These are phyloP conservation scores for Merops nubicus DNA, from an alignment of 2,113 vertebrate genomes.

Conservation along the genomic window DNA sequence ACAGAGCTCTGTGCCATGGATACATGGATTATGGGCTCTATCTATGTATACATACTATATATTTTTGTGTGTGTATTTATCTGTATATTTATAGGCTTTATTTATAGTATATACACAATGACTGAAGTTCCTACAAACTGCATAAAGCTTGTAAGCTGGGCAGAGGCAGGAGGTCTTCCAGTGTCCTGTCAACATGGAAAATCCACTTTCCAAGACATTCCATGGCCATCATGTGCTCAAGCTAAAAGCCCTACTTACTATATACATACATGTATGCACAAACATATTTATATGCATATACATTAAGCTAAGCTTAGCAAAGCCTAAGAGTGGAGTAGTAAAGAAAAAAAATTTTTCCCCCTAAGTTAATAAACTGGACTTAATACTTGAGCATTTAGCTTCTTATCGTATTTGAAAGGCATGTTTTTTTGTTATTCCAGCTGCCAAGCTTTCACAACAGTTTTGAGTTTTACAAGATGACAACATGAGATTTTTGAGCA, in stretches of 20 bases:
- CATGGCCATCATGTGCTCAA: rapidly evolving
- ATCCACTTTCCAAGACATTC: background rate
- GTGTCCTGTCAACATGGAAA: background rate
- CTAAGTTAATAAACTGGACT: background rate
- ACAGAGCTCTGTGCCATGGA: background rate
- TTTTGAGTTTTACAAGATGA: background rate
- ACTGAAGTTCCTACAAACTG: background rate
- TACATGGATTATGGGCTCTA: background rate
- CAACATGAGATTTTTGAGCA: background rate
- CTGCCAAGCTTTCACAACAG: background rate
- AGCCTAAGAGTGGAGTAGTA: background rate
- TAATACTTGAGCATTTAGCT: background rate
- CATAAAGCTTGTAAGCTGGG: background rate
- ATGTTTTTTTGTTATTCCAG: background rate
- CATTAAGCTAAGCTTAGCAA: background rate
- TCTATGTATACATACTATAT: background rate
- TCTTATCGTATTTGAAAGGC: background rate
- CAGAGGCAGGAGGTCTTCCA: background rate
- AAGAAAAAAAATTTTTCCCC: background rate
- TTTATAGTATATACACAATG: background rate
- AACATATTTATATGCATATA: background rate
- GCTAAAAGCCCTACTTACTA: background rate
- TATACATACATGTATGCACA: background rate
- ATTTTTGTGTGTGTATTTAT: background rate
- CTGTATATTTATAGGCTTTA: background rate